phyloP scores from a whole-genome alignment of 2,888 invertebrate genomes.

The Venusia cambrica region DNA sequence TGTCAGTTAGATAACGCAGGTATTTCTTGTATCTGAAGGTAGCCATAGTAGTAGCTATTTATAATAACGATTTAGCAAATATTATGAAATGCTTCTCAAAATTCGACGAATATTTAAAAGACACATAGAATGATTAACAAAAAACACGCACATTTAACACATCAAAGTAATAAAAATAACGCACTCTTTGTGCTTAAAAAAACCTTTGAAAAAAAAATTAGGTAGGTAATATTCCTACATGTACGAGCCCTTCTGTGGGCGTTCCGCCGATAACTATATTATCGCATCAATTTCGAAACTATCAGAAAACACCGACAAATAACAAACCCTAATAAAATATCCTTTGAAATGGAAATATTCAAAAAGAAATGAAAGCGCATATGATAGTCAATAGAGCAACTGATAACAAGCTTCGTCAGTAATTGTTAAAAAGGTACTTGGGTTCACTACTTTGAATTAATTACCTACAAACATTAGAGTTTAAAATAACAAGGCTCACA shows the following conservation, averaged over 20 bases:
- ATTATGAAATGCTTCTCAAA: constrained; percentile 22
- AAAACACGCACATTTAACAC: constrained; percentile 56
- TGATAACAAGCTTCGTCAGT: constrained; percentile 1
- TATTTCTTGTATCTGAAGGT: too few species aligned
- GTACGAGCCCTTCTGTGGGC: constrained; percentile 49
- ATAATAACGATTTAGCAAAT: not conserved
- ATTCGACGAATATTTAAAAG: constrained; percentile 5
- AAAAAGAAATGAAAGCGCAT: not conserved
- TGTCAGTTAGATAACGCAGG: too few species aligned
- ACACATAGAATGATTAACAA: constrained; percentile 10
- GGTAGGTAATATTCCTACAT: constrained; percentile 47
- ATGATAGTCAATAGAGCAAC: constrained; percentile 4
- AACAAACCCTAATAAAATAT: constrained; percentile 10
- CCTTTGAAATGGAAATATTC: constrained; percentile 3
- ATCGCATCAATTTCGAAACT: constrained; percentile 74
- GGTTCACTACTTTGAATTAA: too few species aligned
- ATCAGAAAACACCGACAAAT: constrained; percentile 61
- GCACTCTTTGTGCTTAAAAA: constrained; percentile 67
- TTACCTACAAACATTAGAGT: constrained; percentile 9
- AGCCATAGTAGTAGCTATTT: not conserved
- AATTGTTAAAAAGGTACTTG: too few species aligned
- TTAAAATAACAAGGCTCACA: constrained; percentile 50
- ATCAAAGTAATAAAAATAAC: constrained; percentile 51
- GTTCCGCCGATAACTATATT: constrained; percentile 57
- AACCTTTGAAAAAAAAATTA: constrained; percentile 47